Evolutionary conservation across 2,888 invertebrate species (phyloP).

Genomic region (Tubulanus polymorphus): DNA sequence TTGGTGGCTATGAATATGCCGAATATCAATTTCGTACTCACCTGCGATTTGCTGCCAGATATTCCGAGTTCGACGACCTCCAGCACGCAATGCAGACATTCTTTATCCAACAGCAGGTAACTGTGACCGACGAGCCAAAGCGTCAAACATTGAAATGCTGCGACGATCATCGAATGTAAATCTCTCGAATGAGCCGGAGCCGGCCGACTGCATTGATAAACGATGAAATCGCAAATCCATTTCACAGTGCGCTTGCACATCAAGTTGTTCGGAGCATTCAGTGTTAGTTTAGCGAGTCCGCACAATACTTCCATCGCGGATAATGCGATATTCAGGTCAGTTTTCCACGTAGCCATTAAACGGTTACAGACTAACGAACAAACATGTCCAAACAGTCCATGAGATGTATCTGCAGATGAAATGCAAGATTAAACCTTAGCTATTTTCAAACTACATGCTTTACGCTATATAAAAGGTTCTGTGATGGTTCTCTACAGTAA

Average conservation of each 20-base stretch:
- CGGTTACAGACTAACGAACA: conserved; percentile 92
- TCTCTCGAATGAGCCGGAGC: conserved; percentile 82
- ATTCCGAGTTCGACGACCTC: conserved; percentile 97
- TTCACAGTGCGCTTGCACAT: conserved; percentile 65
- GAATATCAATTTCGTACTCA: too few species aligned
- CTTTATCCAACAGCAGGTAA: conserved; percentile 81
- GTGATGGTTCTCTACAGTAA: too few species aligned
- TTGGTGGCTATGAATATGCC: too few species aligned
- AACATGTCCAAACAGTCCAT: conserved; percentile 84
- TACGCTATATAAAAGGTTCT: too few species aligned
- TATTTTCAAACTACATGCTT: conserved; percentile 21
- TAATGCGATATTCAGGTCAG: conserved; percentile 86
- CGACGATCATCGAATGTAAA: conserved; percentile 87
- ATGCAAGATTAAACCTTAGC: too few species aligned
- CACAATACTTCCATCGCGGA: conserved; percentile 88
- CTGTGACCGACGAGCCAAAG: conserved; percentile 92
- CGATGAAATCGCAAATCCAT: conserved; percentile 97
- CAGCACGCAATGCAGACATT: conserved; percentile 85
- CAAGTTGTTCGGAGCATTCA: conserved; percentile 39
- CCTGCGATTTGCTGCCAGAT: conserved; percentile 81
- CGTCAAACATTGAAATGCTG: conserved; percentile 58
- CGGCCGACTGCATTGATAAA: conserved; percentile 89
- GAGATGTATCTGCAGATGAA: conserved; percentile 67
- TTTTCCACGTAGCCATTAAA: conserved; percentile 92
- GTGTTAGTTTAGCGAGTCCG: conserved; percentile 71